Percentiles rank a stretch among this genome's conserved stretches.
These are phyloP conservation scores for Steinernema khuongi DNA, from an alignment of 1,140 invertebrate genomes.

Conservation along the genomic window DNA sequence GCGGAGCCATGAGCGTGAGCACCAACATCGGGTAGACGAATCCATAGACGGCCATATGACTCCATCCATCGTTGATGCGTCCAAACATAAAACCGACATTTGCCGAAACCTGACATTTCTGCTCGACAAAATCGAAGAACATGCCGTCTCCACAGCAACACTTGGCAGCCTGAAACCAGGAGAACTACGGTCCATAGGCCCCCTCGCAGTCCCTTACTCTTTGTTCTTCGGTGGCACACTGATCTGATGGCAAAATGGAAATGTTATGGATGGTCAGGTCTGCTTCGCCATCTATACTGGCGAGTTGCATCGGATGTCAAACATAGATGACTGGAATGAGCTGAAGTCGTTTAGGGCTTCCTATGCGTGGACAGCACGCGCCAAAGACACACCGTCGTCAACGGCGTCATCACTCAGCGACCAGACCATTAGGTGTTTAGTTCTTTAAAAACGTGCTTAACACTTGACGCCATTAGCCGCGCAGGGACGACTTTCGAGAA, in stretches of 20 bases:
- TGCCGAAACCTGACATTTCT: conserved; percentile 47
- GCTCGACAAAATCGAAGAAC: conserved; percentile 37
- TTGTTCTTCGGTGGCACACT: conserved; percentile 57
- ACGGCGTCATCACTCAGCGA: background rate
- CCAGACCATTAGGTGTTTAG: no score
- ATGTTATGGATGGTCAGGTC: conserved; percentile 58
- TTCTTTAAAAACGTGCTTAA: no score
- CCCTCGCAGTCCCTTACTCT: conserved; percentile 29
- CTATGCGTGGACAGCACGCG: background rate
- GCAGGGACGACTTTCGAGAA: no score
- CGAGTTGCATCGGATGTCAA: conserved; percentile 25
- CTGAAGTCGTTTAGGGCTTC: background rate
- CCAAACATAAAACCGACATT: conserved; percentile 58
- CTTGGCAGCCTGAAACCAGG: conserved; percentile 48
- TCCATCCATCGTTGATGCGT: conserved; percentile 36
- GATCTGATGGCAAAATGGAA: conserved; percentile 55
- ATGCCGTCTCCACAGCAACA: conserved; percentile 56
- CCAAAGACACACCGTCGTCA: background rate
- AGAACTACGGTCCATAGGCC: background rate
- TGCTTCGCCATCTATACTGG: conserved; percentile 48
- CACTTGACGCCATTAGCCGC: no score
- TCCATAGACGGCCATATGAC: conserved; percentile 49
- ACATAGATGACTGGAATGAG: conserved; percentile 4
- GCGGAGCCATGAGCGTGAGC: conserved; percentile 49
- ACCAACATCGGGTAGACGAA: conserved; percentile 57